phyloP scores from a whole-genome alignment of 1,140 invertebrate genomes.

The Panagrolaimus sp. region DNA sequence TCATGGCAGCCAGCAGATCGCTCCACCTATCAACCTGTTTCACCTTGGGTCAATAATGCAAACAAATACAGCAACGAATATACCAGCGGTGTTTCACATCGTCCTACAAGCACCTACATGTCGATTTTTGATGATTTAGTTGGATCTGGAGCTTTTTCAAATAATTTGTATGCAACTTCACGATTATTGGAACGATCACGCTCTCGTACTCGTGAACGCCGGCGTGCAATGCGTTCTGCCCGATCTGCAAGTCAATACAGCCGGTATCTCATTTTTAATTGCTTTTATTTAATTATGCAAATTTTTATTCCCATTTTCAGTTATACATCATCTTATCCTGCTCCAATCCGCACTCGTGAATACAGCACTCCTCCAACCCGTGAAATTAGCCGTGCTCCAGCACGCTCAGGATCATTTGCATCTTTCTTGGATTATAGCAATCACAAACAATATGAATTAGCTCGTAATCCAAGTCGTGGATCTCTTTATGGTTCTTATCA shows the following conservation, averaged over 20 bases:
- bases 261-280: conserved; percentile 28
- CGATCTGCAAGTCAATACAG: conserved; percentile 52
- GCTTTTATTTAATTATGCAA: conserved; percentile 5
- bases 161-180: conserved; percentile 49
- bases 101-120: conserved; percentile 46
- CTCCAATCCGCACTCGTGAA: conserved; percentile 52
- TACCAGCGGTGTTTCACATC: conserved; percentile 32
- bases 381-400: conserved; percentile 47
- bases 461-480: conserved; percentile 43
- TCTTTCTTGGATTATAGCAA: conserved; percentile 56
- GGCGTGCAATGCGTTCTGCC: conserved; percentile 48
- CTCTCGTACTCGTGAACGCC: conserved; percentile 56
- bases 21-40: conserved; percentile 48
- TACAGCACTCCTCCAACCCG: conserved; percentile 52
- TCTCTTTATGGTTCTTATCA: conserved; percentile 49
- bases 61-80: conserved; percentile 55
- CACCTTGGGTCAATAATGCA: conserved; percentile 49
- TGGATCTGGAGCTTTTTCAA: conserved; percentile 48
- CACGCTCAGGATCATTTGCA: conserved; percentile 48
- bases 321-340: conserved; percentile 46
- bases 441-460: conserved; percentile 53
- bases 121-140: conserved; percentile 55
- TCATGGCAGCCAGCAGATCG: conserved; percentile 54
- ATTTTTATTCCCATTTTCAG: conserved; percentile 27
- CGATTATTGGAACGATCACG: conserved; percentile 55